phyloP scores from a whole-genome alignment of 2,113 vertebrate species.

The Noturus placidus region DNA sequence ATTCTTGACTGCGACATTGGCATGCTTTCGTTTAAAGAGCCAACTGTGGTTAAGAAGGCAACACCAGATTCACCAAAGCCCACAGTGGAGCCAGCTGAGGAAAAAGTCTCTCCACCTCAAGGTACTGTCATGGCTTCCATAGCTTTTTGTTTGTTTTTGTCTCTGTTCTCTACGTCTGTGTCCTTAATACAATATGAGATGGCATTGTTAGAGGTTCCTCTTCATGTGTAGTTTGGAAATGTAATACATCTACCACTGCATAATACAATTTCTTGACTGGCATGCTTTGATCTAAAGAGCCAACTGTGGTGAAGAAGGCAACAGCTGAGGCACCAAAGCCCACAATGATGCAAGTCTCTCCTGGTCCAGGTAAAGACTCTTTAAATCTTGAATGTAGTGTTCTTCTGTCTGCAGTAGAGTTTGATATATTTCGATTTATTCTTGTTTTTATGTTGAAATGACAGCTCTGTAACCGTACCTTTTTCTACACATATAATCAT shows the following conservation, averaged over 20 bases:
- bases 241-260: not conserved
- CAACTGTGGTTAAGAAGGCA: slow-evolving; percentile 48
- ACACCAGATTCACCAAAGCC: slow-evolving; percentile 38
- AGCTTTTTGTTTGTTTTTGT: not conserved
- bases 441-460: slow-evolving; percentile 9
- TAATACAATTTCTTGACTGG: not conserved
- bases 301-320: slow-evolving; percentile 45
- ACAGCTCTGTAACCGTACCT: not conserved
- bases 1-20: slow-evolving; percentile 21
- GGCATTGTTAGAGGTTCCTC: not conserved
- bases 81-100: slow-evolving; percentile 46
- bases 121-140: slow-evolving; percentile 51
- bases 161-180: not conserved
- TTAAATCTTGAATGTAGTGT: not conserved
- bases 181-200: not conserved
- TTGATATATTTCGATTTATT: not conserved
- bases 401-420: not conserved
- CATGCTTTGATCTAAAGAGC: slow-evolving; percentile 51
- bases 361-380: not conserved
- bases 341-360: slow-evolving; percentile 3
- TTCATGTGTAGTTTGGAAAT: not conserved
- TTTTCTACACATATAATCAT: slow-evolving; percentile 4
- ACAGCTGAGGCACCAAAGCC: slow-evolving; percentile 21
- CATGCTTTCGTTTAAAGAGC: slow-evolving; percentile 54
- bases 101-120: slow-evolving; percentile 59